Base-by-base conservation (phyloP, 1,140 invertebrate genomes). In the Eciton burchellii region DNA sequence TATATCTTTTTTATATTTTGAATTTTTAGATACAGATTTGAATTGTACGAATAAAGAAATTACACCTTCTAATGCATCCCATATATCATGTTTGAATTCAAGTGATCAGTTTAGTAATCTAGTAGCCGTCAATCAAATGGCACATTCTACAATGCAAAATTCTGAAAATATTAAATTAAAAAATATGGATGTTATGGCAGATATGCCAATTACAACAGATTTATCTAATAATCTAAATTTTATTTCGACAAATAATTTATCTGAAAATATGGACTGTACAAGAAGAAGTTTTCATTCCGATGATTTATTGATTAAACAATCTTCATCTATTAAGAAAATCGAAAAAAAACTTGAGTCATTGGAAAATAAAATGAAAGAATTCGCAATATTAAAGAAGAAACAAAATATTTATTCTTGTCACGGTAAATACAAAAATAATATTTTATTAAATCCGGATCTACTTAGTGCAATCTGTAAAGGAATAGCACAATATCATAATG, bases 321-420 rank as follows among this genome's bases (percentile, higher is more conserved):
- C 63, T 29, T 56, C n/a, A 0, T 68, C 74, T 57, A 52, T 79
- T 21, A 29, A 56, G 49, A 5, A 79, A 26, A 11, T 92, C 1
- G 52, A 88, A n/a, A 83, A 73, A 45, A 87, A 71, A 84, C 49
- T 91, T 0, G 59, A 74, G 14, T 72, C 26, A n/a, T 72, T 92
- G 41, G 85, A 92, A 68, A 68, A 19, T 11, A 83, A 89, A 63
- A 24, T 91, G 11, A 87, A 90, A 12, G 86, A 86, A 45, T 56
- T 77, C 0, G 60, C 35, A 21, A 79, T 24, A 59, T 68, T 26
- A 8, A 77, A 52, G 6, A 56, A 81, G 45, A 49, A 76, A 29
- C 14, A 21, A 9, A 59, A 52, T 21, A 47, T 6, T 1, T 68
- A 19, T 29, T 72, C 35, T 54, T 81, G 41, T 56, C 9, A 8